Evolutionary conservation across 2,797 vertebrate genomes (phyloP).

Genomic region (Morelia viridis): DNA sequence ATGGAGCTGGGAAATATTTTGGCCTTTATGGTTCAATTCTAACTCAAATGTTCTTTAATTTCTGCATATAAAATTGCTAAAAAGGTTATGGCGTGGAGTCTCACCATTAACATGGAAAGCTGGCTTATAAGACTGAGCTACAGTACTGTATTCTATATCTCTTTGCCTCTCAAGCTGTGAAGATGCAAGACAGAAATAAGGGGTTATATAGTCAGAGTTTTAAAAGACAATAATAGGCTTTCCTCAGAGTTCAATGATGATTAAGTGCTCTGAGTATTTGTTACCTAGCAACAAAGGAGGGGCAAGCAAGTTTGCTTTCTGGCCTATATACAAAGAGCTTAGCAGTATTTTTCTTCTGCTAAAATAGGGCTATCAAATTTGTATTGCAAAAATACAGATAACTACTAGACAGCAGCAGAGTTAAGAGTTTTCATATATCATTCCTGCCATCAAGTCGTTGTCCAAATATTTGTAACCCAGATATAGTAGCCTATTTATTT

Average conservation of each 20-base stretch:
- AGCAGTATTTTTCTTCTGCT: neutral
- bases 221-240: neutral
- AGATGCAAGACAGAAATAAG: neutral
- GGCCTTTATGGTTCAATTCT: too few species aligned
- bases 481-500: neutral
- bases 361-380: neutral
- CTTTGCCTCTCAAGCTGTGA: neutral
- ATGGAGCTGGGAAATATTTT: too few species aligned
- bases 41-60: too few species aligned
- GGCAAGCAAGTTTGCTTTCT: neutral
- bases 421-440: neutral
- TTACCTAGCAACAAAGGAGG: neutral
- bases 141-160: neutral
- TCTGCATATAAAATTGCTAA: neutral
- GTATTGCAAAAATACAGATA: neutral
- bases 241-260: neutral
- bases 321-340: neutral
- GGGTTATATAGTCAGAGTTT: neutral
- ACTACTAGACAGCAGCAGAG: neutral
- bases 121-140: neutral
- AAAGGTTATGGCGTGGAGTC: neutral
- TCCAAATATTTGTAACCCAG: neutral
- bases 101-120: neutral
- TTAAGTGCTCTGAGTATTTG: neutral
- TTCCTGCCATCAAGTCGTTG: neutral